These are phyloP conservation scores for Volucella bombylans DNA, from an alignment of 2,888 invertebrate species.

Conservation along the genomic window DNA sequence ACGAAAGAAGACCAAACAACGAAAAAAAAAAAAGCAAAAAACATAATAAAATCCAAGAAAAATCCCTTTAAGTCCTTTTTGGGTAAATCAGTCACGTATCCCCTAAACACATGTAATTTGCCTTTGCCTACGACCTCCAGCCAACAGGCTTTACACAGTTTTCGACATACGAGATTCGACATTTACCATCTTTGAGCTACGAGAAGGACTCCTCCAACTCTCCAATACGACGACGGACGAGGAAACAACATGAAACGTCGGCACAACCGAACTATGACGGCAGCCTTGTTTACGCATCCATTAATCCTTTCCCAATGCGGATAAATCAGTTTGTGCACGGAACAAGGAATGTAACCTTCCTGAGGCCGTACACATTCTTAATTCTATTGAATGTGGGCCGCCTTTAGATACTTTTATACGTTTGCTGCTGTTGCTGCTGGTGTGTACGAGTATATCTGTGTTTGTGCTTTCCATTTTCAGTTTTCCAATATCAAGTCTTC, in stretches of 20 bases:
- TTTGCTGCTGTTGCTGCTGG: not conserved
- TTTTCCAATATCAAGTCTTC: constrained; percentile 40
- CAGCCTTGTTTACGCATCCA: constrained; percentile 55
- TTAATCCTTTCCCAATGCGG: constrained; percentile 54
- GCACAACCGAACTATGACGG: constrained; percentile 12
- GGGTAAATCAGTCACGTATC: constrained; percentile 63
- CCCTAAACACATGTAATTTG: constrained; percentile 68
- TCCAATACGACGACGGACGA: constrained; percentile 27
- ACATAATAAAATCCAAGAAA: constrained; percentile 6
- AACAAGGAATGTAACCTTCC: constrained; percentile 10
- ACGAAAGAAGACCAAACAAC: not conserved
- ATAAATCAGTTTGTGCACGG: constrained; percentile 50
- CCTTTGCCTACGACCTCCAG: constrained; percentile 39
- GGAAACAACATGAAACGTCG: constrained; percentile 38
- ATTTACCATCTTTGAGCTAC: too few relatives aligned
- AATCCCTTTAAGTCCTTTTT: constrained; percentile 46
- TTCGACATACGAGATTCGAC: too few relatives aligned
- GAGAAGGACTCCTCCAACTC: too few relatives aligned
- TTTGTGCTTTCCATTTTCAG: constrained; percentile 25
- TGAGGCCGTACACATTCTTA: constrained; percentile 3
- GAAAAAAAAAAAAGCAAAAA: not conserved
- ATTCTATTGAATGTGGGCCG: constrained; percentile 24
- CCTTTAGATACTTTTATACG: not conserved
- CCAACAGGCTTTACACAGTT: not conserved
- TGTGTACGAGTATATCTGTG: not conserved